A percentile compares a stretch with the other conserved stretches of the same genome.
phyloP scores from a whole-genome alignment of 2,113 vertebrate species.

The Piprites chloris region DNA sequence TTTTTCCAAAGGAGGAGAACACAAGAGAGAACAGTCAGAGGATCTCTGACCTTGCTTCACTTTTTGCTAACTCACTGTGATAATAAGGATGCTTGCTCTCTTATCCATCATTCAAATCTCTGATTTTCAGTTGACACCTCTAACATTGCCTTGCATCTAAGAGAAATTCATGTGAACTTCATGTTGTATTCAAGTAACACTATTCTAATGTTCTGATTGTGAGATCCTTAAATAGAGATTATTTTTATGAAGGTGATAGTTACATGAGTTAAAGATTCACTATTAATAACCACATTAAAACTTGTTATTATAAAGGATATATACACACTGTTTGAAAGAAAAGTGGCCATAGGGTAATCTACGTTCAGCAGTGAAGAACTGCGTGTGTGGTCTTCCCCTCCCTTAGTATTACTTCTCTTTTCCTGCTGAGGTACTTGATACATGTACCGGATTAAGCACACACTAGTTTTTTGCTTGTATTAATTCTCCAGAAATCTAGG shows the following conservation, averaged over 20 bases:
- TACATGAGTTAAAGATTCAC: neutral
- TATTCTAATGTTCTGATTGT: neutral
- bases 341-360: neutral
- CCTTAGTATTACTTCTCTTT: neutral
- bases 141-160: neutral
- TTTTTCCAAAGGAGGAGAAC: neutral
- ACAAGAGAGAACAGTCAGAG: neutral
- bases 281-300: neutral
- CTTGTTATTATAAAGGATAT: neutral
- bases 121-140: neutral
- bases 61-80: neutral
- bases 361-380: neutral
- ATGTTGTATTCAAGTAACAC: neutral
- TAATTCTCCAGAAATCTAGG: neutral
- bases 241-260: neutral
- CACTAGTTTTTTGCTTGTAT: neutral
- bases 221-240: neutral
- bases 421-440: neutral
- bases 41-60: neutral
- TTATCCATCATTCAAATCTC: neutral
- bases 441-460: neutral
- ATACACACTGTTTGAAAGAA: neutral
- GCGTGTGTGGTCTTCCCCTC: fast-evolving
- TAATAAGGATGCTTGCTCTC: neutral
- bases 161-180: neutral